Evolutionary conservation across 2,888 invertebrate species (phyloP).

Genomic region (Drosophila monieri): DNA sequence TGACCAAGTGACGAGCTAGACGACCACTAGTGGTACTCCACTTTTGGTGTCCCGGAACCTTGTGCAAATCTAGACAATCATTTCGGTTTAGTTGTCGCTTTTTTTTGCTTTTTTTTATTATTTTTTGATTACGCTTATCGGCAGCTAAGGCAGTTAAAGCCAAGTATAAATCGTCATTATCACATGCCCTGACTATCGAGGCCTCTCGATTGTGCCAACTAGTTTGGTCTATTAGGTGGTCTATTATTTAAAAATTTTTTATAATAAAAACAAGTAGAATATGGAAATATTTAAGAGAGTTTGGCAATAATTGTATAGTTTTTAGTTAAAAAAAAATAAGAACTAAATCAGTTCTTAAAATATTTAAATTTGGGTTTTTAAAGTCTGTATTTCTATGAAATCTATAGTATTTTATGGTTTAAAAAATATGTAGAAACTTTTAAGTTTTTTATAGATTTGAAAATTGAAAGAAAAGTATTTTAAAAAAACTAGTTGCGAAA

Average conservation of each 20-base stretch:
- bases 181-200: neutral
- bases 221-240: neutral
- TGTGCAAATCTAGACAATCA: conserved; percentile 62
- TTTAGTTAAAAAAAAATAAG: no score
- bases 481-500: no score
- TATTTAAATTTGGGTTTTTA: no score
- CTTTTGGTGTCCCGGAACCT: conserved; percentile 16
- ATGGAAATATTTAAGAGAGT: neutral
- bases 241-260: neutral
- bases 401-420: no score
- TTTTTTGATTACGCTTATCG: conserved; percentile 55
- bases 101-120: neutral
- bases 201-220: neutral
- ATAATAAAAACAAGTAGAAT: neutral
- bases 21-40: neutral
- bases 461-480: no score
- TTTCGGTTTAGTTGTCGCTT: conserved; percentile 2
- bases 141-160: conserved; percentile 48
- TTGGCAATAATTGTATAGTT: no score
- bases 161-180: conserved; percentile 33
- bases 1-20: no score
- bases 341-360: no score
- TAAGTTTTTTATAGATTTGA: no score
- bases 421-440: no score
- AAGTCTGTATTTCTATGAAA: no score